Conservation (phyloP, 2,888 invertebrate species). For the Electrophaes corylata region DNA sequence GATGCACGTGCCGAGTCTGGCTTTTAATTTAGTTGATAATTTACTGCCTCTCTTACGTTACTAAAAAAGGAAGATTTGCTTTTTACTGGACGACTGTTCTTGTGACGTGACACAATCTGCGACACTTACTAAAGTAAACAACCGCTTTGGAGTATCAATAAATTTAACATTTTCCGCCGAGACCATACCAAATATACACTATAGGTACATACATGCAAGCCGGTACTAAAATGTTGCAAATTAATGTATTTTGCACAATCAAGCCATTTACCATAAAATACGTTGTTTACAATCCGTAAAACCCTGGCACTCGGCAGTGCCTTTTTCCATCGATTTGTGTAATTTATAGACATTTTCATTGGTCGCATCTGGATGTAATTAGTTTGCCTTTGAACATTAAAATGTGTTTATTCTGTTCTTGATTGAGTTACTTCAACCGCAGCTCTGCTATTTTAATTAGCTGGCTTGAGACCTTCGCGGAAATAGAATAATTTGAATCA, state of each 20-base stretch:
- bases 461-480: constrained; percentile 3
- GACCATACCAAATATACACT: constrained; percentile 18
- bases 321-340: constrained; percentile 25
- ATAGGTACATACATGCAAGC: neutral
- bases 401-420: constrained; percentile 29
- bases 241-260: constrained; percentile 1
- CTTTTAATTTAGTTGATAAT: constrained; percentile 28
- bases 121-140: constrained; percentile 19
- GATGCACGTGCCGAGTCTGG: constrained; percentile 34
- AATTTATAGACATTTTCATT: constrained; percentile 27
- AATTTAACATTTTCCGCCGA: constrained; percentile 11
- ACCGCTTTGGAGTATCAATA: constrained; percentile 14
- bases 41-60: constrained; percentile 18
- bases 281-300: constrained; percentile 25
- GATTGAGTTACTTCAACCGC: constrained; percentile 26
- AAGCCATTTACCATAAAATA: constrained; percentile 22
- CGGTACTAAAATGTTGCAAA: constrained; percentile 8
- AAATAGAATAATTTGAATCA: constrained; percentile 13
- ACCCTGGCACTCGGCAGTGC: constrained; percentile 9
- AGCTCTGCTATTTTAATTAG: constrained; percentile 17
- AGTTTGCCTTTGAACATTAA: constrained; percentile 22
- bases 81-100: constrained; percentile 11
- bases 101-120: constrained; percentile 9
- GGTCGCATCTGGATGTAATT: constrained; percentile 34
- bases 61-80: constrained; percentile 22